Conservation (phyloP, 2,797 vertebrate genomes). For the Lophotriccus pileatus region DNA sequence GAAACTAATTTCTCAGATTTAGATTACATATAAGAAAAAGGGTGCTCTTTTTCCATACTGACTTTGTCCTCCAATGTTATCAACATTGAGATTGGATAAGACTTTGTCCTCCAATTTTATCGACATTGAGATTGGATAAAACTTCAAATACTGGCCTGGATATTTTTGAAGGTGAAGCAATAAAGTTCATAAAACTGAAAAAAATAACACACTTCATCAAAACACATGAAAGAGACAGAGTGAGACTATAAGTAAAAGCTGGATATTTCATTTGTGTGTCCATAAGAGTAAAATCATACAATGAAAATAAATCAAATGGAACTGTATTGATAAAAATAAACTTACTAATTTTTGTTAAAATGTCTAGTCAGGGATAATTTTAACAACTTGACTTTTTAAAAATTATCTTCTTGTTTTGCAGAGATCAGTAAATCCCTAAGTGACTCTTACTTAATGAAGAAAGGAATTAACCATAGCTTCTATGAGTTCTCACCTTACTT, state of each 20-base stretch:
- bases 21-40: not conserved
- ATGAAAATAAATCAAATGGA: not conserved
- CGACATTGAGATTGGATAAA: not conserved
- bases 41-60: fast-evolving
- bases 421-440: not conserved
- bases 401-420: not conserved
- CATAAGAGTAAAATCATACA: not conserved
- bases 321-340: not conserved
- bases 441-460: not conserved
- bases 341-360: not conserved
- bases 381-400: not conserved
- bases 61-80: not conserved
- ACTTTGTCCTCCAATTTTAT: not conserved
- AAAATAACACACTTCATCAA: not conserved
- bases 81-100: not conserved
- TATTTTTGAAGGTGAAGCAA: not conserved
- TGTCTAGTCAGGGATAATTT: not conserved
- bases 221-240: not conserved
- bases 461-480: not conserved
- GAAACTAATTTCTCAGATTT: not conserved
- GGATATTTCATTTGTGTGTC: not conserved
- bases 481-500: not conserved
- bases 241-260: not conserved
- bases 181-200: not conserved
- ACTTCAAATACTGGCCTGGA: not conserved